Percentiles rank a stretch among this genome's conserved stretches.
Evolutionary conservation across 37 sponge, comb jelly and placozoan species (phyloP).

Genomic region (Axinella damicornis): DNA sequence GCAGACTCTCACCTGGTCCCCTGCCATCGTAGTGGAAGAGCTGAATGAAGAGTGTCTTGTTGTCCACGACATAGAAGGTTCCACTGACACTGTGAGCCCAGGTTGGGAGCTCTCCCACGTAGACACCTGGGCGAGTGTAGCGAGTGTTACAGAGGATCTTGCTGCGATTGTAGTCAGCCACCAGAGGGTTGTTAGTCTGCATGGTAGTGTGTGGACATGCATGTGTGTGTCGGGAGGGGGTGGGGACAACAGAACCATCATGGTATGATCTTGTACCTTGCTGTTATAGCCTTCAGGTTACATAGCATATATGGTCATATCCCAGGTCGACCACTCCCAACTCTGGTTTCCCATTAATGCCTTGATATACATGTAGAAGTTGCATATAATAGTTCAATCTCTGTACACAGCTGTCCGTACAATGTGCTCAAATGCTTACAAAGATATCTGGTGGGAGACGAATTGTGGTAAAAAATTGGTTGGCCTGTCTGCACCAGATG

Average conservation of each 20-base stretch:
- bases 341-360: too few species aligned
- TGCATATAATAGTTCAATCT: too few species aligned
- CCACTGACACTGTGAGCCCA: not conserved
- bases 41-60: conserved; percentile 12
- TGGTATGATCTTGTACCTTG: too few species aligned
- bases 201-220: not conserved
- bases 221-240: not conserved
- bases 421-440: not conserved
- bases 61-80: conserved; percentile 28
- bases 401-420: too few species aligned
- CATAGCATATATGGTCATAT: too few species aligned
- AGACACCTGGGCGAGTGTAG: conserved; percentile 14
- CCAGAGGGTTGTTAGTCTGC: conserved; percentile 22
- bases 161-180: not conserved
- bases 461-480: conserved; percentile 9
- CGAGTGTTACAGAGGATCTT: conserved; percentile 2
- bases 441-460: conserved; percentile 21
- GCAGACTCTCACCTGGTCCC: not conserved
- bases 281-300: too few species aligned
- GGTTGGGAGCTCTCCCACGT: conserved; percentile 14
- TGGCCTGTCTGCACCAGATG: conserved; percentile 5
- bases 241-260: too few species aligned
- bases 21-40: conserved; percentile 11
- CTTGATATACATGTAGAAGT: too few species aligned
- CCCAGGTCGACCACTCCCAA: too few species aligned